Conservation (phyloP, 2,113 vertebrate species). For the Tragulus kanchil region DNA sequence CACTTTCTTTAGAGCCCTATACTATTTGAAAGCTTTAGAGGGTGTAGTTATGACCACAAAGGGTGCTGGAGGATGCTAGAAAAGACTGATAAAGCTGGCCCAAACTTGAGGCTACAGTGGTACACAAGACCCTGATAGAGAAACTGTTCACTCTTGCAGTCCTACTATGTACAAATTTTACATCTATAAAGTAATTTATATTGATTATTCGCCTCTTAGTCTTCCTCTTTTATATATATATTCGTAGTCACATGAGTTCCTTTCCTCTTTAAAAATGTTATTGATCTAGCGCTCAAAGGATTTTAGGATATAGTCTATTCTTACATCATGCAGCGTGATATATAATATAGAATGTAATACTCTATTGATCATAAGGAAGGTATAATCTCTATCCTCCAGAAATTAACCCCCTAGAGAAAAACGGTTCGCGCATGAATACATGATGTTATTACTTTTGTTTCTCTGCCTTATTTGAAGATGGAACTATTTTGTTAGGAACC, state of each 20-base stretch:
- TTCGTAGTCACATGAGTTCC: neutral
- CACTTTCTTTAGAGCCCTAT: neutral
- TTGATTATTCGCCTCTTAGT: neutral
- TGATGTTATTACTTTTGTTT: neutral
- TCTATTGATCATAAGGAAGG: neutral
- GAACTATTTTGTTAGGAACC: conserved; percentile 3
- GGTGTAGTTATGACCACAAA: neutral
- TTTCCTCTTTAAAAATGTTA: neutral
- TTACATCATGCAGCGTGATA: neutral
- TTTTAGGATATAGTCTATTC: conserved; percentile 13
- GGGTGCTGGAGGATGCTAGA: neutral
- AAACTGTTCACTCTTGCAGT: neutral
- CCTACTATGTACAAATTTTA: neutral
- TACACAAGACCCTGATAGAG: neutral
- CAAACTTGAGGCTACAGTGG: neutral
- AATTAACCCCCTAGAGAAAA: neutral
- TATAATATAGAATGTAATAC: neutral
- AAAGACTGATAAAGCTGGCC: neutral
- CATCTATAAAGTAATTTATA: neutral
- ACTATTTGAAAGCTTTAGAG: conserved; percentile 13
- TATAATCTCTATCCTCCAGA: neutral
- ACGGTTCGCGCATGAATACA: neutral
- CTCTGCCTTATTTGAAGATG: conserved; percentile 30
- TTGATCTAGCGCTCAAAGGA: neutral
- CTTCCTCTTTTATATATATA: neutral